A percentile compares a stretch with the other conserved stretches of the same genome.
phyloP scores from a whole-genome alignment of 2,113 vertebrate genomes.

The Spea bombifrons region DNA sequence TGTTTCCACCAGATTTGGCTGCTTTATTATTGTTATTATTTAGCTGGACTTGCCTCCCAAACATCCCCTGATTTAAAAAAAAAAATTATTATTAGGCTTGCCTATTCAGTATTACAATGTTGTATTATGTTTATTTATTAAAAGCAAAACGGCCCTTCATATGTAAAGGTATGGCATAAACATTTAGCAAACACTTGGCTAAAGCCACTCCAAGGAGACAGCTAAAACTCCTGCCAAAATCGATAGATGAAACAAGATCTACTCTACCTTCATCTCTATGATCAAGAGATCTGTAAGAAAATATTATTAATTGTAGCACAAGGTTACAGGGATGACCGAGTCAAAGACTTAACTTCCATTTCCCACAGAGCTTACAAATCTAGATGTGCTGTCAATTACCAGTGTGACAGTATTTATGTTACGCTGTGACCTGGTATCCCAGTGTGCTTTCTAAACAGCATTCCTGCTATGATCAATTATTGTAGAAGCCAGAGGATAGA shows the following conservation, averaged over 20 bases:
- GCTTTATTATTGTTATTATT: no score
- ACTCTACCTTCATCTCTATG: background rate
- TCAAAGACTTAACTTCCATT: conserved; percentile 15
- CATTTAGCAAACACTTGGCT: no score
- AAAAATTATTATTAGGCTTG: no score
- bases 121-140: no score
- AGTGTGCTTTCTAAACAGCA: conserved; percentile 8
- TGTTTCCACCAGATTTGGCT: no score
- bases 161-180: no score
- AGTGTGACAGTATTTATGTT: conserved; percentile 30
- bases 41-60: no score
- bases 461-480: conserved; percentile 30
- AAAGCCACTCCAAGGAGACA: background rate
- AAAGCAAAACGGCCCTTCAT: no score
- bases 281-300: conserved; percentile 9
- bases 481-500: conserved; percentile 11
- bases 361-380: conserved; percentile 15
- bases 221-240: background rate
- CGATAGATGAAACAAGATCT: background rate
- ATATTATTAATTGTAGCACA: conserved; percentile 28
- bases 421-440: conserved; percentile 23
- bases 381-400: conserved; percentile 11
- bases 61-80: no score
- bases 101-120: no score
- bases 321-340: conserved; percentile 20